Base-by-base conservation (phyloP, 2,113 vertebrate species). In the Hypocryptadius cinnamomeus region DNA sequence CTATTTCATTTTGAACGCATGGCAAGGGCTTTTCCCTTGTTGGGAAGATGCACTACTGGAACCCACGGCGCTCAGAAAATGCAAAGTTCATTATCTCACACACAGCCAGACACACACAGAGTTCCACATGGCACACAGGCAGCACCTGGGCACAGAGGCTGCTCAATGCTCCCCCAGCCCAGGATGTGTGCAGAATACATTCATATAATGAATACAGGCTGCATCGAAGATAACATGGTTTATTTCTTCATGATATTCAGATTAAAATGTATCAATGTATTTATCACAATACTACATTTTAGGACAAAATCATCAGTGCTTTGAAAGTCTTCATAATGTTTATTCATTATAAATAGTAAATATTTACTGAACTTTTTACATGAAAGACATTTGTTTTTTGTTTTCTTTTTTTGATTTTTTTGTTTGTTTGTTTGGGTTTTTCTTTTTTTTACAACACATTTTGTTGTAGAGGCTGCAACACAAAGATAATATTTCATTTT, bases 291-390 rank as follows among this genome's bases (percentile, higher is more conserved):
- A 95, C 84, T 92, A 96, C 94, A 95, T 87, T 96, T 96, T 89
- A 95, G 78, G 91, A 97, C 74, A 50, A 94, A 97, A 94, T 97
- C 96, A 96, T 73, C 90, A 96, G 80, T 94, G 81, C 92, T 90
- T 94, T 92, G 89, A 93, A 97, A 97, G 96, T 97, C 97, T 98
- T 97, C 97, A 98, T 98, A 98, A 97, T 97, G 97, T 98, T 98
- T 98, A 98, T 99, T 99, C 97, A 98, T 98, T 98, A 99, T 99
- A 99, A 99, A 99, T 99, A 99, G 98, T 98, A 98, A 98, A 98
- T 98, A 98, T 98, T 98, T 99, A 99, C 98, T 98, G 98, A 97
- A 98, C 95, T 98, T 98, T 98, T 98, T 97, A 98, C 98, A 99
- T 97, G 98, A 98, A 98, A 98, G 98, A 98, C 97, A 42, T 97